Evolutionary conservation across 2,888 invertebrate genomes (phyloP).

Genomic region (Zhengitettix transpicula): DNA sequence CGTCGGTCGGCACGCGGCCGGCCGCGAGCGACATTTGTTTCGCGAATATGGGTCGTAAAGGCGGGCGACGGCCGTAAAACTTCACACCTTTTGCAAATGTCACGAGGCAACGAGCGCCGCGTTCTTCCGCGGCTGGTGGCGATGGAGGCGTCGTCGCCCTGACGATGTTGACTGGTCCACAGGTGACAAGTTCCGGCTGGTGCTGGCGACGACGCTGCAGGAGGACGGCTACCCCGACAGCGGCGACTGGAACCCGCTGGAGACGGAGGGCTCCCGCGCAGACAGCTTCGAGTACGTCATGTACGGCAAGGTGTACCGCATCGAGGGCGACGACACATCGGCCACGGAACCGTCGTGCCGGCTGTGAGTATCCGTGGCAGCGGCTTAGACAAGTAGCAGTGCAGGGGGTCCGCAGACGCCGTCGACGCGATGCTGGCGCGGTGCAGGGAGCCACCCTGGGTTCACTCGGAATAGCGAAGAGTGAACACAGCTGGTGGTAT

Average conservation of each 20-base stretch:
- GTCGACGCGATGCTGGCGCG: conserved; percentile 33
- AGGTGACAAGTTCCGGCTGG: conserved; percentile 68
- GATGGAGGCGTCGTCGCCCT: no score
- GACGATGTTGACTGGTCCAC: conserved; percentile 2
- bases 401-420: background rate
- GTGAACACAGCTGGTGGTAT: conserved; percentile 99
- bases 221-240: conserved; percentile 95
- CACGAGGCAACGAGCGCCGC: no score
- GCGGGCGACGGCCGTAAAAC: no score
- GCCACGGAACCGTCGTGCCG: conserved; percentile 71
- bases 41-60: no score
- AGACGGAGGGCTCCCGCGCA: conserved; percentile 77
- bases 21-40: no score
- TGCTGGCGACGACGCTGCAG: conserved; percentile 82
- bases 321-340: conserved; percentile 90
- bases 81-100: no score
- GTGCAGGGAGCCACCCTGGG: conserved; percentile 95
- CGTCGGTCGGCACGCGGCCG: no score
- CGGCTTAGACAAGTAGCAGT: background rate
- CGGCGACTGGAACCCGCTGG: conserved; percentile 84
- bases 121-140: no score
- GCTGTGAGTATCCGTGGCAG: conserved; percentile 33
- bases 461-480: conserved; percentile 65
- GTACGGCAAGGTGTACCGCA: conserved; percentile 93
- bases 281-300: conserved; percentile 99